Evolutionary conservation across 1,140 invertebrate species (phyloP).

Genomic region (Drosophila biarmipes): DNA sequence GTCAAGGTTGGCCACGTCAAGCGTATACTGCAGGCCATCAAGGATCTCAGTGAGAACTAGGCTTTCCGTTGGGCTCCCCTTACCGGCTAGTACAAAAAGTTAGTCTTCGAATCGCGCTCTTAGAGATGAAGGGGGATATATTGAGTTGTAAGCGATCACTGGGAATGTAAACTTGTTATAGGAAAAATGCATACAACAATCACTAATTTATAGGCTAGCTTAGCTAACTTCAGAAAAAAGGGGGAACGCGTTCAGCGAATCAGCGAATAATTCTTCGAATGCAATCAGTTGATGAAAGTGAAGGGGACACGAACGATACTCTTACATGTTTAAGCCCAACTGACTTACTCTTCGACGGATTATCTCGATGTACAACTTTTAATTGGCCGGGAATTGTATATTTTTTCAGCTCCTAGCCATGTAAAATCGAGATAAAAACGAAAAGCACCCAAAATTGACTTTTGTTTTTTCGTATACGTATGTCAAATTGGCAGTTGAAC

Average conservation of each 20-base stretch:
- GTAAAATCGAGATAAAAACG: constrained; percentile 11
- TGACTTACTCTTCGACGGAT: constrained; percentile 16
- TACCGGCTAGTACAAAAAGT: constrained; percentile 64
- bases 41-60: constrained; percentile 88
- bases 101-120: constrained; percentile 56
- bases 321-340: constrained; percentile 26
- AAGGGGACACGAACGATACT: constrained; percentile 23
- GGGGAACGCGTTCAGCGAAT: background rate
- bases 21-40: constrained; percentile 95
- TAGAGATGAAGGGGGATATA: constrained; percentile 28
- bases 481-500: constrained; percentile 47
- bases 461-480: constrained; percentile 40
- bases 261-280: too few relatives aligned
- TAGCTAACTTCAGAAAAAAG: constrained; percentile 49
- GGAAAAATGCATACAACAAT: constrained; percentile 78
- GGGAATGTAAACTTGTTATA: constrained; percentile 43
- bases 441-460: constrained; percentile 35
- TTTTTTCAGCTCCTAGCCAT: constrained; percentile 31
- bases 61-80: background rate
- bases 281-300: too few relatives aligned
- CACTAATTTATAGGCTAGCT: constrained; percentile 78
- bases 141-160: constrained; percentile 27
- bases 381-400: background rate
- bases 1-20: constrained; percentile 98
- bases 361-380: background rate